Conservation (phyloP, 2,113 vertebrate genomes). For the Dromas ardeola region DNA sequence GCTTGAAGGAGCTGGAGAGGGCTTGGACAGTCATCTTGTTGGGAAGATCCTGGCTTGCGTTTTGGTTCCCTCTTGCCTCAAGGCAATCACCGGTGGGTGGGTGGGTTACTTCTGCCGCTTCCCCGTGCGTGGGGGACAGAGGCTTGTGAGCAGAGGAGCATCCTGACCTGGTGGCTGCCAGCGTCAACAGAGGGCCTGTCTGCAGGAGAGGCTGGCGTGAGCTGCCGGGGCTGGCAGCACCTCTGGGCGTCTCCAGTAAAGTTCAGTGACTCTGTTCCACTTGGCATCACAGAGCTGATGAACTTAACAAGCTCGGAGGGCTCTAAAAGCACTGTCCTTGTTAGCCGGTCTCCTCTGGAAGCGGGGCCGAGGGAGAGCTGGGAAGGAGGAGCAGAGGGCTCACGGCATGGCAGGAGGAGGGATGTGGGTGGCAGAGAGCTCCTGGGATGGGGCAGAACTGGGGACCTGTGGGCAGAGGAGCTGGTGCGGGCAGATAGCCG, state of each 20-base stretch:
- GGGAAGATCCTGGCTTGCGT: background rate
- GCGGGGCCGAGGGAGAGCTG: background rate
- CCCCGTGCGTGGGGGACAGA: fast-evolving
- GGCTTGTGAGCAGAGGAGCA: background rate
- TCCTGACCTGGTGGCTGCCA: background rate
- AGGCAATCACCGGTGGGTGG: background rate
- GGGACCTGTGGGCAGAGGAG: background rate
- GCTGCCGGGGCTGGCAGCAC: background rate
- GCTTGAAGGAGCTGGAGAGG: background rate
- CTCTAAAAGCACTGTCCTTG: background rate
- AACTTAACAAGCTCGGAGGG: background rate
- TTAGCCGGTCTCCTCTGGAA: background rate
- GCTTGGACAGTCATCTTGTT: background rate
- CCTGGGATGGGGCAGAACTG: background rate
- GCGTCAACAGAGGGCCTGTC: background rate
- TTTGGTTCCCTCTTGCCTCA: background rate
- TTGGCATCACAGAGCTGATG: constrained; percentile 24
- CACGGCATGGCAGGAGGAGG: background rate
- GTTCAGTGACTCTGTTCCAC: constrained; percentile 51
- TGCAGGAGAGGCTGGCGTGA: background rate
- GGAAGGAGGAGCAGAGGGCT: background rate
- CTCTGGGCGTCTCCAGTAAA: background rate
- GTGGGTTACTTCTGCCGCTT: background rate
- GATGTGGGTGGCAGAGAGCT: background rate
- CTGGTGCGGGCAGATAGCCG: fast-evolving